Evolutionary conservation across 2,113 vertebrate genomes (phyloP).

Genomic region (Eurystomus gularis): DNA sequence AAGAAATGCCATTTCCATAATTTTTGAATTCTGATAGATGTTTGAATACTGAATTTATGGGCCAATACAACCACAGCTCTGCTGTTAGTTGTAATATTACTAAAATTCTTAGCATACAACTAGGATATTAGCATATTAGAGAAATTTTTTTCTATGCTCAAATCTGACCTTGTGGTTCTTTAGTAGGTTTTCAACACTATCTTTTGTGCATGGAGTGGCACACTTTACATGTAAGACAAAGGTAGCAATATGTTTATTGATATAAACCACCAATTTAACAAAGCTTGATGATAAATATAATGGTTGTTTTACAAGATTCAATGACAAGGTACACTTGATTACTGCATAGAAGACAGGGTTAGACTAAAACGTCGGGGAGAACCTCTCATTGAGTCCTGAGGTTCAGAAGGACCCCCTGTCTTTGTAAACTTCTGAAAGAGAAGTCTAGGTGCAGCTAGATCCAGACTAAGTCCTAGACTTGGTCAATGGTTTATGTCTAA

Average conservation of each 20-base stretch:
- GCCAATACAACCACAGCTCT: background rate
- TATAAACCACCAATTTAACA: background rate
- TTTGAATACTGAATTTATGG: background rate
- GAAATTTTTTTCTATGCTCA: background rate
- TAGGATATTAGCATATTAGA: background rate
- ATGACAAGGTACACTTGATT: background rate
- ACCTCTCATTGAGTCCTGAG: too few relatives aligned
- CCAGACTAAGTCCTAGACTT: too few relatives aligned
- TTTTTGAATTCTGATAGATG: background rate
- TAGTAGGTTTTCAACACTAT: background rate
- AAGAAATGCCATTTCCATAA: background rate
- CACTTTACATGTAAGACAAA: too few relatives aligned
- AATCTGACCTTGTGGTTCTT: background rate
- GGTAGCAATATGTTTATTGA: too few relatives aligned
- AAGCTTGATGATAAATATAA: background rate
- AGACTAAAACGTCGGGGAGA: background rate
- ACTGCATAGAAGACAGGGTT: background rate
- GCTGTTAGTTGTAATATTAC: background rate
- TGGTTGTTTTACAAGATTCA: background rate
- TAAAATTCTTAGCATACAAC: background rate
- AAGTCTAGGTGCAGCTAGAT: too few relatives aligned
- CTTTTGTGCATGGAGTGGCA: too few relatives aligned
- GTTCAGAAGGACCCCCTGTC: too few relatives aligned
- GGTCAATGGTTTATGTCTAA: too few relatives aligned
- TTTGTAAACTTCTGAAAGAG: too few relatives aligned